Evolutionary conservation across 2,797 vertebrate genomes (phyloP).

Genomic region (Muscicapa striata): DNA sequence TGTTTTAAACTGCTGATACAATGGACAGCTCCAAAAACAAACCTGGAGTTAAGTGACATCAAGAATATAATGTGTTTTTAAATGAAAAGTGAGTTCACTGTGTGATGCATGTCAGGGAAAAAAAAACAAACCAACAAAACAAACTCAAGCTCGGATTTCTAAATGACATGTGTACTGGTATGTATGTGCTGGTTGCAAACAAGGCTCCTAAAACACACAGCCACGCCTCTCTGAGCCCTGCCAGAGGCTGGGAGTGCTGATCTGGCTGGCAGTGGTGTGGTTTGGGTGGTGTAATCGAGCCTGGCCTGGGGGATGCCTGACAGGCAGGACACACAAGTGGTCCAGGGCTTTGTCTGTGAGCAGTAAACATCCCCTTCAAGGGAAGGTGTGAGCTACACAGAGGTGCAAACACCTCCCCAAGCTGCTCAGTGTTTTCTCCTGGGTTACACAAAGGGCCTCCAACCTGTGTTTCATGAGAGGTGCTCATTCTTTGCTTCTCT

Average conservation of each 20-base stretch:
- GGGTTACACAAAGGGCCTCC: neutral
- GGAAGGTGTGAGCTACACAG: neutral
- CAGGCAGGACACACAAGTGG: neutral
- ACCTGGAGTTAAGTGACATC: neutral
- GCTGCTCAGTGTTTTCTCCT: accelerated
- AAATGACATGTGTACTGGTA: neutral
- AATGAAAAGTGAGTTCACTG: neutral
- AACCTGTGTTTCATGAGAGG: neutral
- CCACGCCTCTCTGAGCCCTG: neutral
- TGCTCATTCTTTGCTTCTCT: neutral
- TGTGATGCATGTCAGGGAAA: neutral
- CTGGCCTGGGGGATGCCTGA: neutral
- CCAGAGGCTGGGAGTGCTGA: neutral
- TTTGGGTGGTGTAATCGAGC: neutral
- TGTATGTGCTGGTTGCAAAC: neutral
- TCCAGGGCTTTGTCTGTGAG: neutral
- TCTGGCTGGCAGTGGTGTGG: neutral
- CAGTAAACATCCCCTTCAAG: accelerated
- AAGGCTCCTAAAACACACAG: neutral
- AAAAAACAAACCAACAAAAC: too few relatives aligned
- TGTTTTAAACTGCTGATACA: neutral
- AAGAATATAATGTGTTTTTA: neutral
- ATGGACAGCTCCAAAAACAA: neutral
- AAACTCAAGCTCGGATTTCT: neutral
- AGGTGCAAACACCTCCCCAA: neutral